Evolutionary conservation across 2,888 invertebrate species (phyloP).

Genomic region (Frankliniella intonsa): DNA sequence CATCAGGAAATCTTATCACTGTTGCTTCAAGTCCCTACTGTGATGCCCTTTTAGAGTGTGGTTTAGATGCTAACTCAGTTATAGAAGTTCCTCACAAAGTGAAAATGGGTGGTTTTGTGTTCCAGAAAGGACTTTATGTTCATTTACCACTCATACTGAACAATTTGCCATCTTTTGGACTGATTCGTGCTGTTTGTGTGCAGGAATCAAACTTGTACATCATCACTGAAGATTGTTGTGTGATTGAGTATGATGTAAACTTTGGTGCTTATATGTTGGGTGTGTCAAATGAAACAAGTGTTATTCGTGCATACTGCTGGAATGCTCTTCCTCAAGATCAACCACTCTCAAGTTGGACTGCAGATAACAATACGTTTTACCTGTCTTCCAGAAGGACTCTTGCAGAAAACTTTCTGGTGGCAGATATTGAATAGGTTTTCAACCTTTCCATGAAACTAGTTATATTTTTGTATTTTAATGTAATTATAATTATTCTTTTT

Average conservation of each 20-base stretch:
- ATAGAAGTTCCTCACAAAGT: not conserved
- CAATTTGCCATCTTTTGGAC: not conserved
- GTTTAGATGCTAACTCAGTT: not conserved
- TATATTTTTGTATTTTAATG: no score
- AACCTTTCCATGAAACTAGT: no score
- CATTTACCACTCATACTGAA: not conserved
- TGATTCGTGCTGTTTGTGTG: not conserved
- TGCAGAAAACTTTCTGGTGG: not conserved
- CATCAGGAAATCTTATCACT: not conserved
- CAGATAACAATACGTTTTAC: not conserved
- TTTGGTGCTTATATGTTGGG: not conserved
- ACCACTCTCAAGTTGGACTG: not conserved
- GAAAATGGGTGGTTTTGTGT: not conserved
- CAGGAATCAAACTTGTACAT: not conserved
- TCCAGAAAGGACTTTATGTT: not conserved
- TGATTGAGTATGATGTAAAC: not conserved
- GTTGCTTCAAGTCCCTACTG: not conserved
- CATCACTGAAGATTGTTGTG: not conserved
- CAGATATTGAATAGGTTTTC: no score
- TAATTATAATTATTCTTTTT: not conserved
- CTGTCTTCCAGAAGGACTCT: not conserved
- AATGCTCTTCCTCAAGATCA: not conserved
- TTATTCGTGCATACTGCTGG: not conserved
- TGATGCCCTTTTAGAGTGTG: not conserved
- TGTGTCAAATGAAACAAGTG: not conserved